These are phyloP conservation scores for Cryptocephalus primarius DNA, from an alignment of 2,888 invertebrate species.

Conservation along the genomic window DNA sequence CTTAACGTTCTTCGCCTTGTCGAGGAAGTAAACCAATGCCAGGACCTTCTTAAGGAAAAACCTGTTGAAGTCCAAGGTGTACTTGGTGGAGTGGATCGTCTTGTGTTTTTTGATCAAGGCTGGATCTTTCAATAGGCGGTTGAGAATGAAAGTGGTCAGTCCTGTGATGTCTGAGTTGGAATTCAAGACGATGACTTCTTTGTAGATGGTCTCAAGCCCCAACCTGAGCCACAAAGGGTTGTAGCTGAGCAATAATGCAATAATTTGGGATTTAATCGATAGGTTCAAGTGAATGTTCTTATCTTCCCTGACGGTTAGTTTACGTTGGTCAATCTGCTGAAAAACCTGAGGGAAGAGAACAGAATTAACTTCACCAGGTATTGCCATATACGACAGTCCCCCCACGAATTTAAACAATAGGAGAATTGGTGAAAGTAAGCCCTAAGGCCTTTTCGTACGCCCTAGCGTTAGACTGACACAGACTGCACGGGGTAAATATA, in stretches of 20 bases:
- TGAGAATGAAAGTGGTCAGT: conserved; percentile 64
- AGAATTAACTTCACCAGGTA: no score
- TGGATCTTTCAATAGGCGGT: conserved; percentile 67
- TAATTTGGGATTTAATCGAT: conserved; percentile 64
- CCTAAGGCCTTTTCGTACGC: no score
- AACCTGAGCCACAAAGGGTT: conserved; percentile 86
- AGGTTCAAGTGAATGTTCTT: conserved; percentile 74
- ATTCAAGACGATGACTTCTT: conserved; percentile 58
- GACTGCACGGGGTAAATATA: no score
- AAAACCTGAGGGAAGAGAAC: conserved; percentile 26
- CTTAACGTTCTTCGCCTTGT: conserved; percentile 67
- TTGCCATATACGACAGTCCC: no score
- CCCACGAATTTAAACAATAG: no score
- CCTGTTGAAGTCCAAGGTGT: conserved; percentile 60
- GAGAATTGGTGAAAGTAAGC: no score
- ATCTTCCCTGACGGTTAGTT: conserved; percentile 65
- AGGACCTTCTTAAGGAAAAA: conserved; percentile 77
- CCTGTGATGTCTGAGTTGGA: conserved; percentile 75
- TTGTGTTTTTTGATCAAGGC: conserved; percentile 47
- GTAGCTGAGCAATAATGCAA: conserved; percentile 69
- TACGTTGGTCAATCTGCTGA: conserved; percentile 57
- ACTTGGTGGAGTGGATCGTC: conserved; percentile 54
- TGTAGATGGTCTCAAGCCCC: conserved; percentile 77
- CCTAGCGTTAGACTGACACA: no score
- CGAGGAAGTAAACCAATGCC: conserved; percentile 72